Percentiles rank a stretch among this genome's conserved stretches.
phyloP scores from a whole-genome alignment of 2,113 vertebrate species.

The Engraulis encrasicolus region DNA sequence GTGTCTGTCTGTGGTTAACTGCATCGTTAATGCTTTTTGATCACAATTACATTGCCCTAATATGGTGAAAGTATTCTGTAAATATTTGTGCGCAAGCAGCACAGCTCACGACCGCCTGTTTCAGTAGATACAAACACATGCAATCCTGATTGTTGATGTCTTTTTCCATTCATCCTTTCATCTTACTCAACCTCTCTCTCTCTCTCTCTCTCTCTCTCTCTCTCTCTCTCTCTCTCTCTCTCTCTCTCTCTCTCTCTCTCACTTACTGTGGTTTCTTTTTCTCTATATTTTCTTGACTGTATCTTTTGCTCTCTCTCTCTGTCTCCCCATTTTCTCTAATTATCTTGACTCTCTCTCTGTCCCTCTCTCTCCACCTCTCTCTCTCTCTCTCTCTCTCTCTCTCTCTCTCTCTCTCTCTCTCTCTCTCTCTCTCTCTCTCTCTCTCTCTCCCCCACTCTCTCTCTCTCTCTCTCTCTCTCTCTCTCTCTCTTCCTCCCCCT shows the following conservation, averaged over 20 bases:
- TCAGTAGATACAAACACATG: background rate
- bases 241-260: background rate
- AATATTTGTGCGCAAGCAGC: background rate
- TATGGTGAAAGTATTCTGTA: background rate
- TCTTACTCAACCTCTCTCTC: too few relatives aligned
- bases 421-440: slow-evolving; percentile 31
- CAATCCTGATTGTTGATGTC: too few relatives aligned
- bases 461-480: slow-evolving; percentile 27
- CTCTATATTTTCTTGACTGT: too few relatives aligned
- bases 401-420: slow-evolving; percentile 1
- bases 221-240: too few relatives aligned
- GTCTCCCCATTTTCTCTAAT: background rate
- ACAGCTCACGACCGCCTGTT: too few relatives aligned
- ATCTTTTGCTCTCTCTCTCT: background rate
- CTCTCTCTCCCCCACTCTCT: too few relatives aligned
- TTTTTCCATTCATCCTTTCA: background rate
- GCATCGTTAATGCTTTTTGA: background rate
- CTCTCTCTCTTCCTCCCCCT: slow-evolving; percentile 33
- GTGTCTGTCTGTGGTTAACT: too few relatives aligned
- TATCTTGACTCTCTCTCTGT: background rate
- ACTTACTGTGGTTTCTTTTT: too few relatives aligned
- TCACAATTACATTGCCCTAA: background rate
- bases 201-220: too few relatives aligned
- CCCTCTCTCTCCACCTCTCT: background rate
- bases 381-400: background rate